These are phyloP conservation scores for Struthio camelus DNA, from an alignment of 2,113 vertebrate species.

Conservation along the genomic window DNA sequence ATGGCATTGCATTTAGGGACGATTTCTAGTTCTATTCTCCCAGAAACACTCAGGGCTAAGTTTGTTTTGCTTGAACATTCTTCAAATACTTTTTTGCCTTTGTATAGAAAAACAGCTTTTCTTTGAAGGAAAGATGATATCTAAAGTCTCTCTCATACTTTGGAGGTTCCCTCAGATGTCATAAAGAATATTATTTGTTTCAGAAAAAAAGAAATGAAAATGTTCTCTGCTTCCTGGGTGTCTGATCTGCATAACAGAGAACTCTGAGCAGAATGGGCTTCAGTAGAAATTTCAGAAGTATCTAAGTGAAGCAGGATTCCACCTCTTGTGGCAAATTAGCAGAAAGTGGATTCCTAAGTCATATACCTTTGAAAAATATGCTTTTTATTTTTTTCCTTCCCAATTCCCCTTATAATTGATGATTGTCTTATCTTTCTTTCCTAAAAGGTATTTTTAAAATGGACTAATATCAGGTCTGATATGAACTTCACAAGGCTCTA, in stretches of 20 bases:
- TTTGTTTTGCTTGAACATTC: conserved; percentile 49
- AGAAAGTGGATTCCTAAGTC: neutral
- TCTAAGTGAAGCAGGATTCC: neutral
- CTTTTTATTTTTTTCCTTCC: neutral
- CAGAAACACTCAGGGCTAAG: conserved; percentile 18
- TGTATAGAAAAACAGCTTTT: neutral
- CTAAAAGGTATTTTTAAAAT: neutral
- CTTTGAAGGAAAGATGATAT: neutral
- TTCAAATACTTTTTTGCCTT: neutral
- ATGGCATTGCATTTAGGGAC: conserved; percentile 1
- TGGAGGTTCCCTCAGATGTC: neutral
- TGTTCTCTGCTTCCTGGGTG: neutral
- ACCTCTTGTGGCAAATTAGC: neutral
- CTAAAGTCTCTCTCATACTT: conserved; percentile 2
- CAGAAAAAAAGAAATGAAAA: conserved; percentile 22
- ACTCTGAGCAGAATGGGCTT: neutral
- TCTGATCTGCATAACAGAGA: conserved; percentile 39
- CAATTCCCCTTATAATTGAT: neutral
- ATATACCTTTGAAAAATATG: neutral
- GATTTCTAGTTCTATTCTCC: conserved; percentile 32
- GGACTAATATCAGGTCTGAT: neutral
- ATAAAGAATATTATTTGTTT: conserved; percentile 25
- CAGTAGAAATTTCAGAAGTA: neutral
- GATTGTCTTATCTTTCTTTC: neutral
- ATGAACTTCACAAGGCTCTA: neutral